Evolutionary conservation across 2,113 vertebrate species (phyloP).

Genomic region (Lasiurus cinereus): DNA sequence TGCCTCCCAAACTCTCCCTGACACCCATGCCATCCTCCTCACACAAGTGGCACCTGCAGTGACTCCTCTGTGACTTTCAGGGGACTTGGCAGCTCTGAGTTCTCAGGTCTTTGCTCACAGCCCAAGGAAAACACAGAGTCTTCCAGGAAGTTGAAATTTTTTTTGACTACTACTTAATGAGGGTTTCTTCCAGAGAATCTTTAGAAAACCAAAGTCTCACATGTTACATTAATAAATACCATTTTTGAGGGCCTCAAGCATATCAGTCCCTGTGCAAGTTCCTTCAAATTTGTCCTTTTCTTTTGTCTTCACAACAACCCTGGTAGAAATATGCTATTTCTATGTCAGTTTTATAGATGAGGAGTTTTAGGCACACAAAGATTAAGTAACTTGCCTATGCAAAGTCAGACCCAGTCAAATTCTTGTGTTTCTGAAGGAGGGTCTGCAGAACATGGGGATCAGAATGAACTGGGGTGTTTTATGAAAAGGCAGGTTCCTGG

Average conservation of each 20-base stretch:
- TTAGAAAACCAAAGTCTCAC: not conserved
- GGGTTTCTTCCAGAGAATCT: not conserved
- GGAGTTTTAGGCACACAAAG: not conserved
- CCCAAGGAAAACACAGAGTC: not conserved
- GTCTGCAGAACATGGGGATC: not conserved
- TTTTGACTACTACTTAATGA: slow-evolving; percentile 44
- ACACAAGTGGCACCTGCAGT: not conserved
- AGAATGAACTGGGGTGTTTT: not conserved
- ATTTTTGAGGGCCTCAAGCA: not conserved
- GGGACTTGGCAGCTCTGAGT: not conserved
- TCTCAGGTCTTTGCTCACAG: not conserved
- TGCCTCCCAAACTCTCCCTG: not conserved
- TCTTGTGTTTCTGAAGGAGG: not conserved
- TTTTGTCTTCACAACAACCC: not conserved
- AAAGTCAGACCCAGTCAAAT: not conserved
- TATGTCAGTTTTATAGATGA: not conserved
- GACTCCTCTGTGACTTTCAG: not conserved
- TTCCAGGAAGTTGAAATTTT: not conserved
- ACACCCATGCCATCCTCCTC: not conserved
- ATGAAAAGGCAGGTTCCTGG: not conserved
- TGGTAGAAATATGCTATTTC: not conserved
- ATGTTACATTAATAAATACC: not conserved
- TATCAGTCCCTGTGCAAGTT: not conserved
- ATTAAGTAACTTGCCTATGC: not conserved
- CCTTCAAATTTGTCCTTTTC: not conserved